Percentiles rank a stretch among this genome's conserved stretches.
phyloP scores from a whole-genome alignment of 2,797 vertebrate species.

The Clarias platycephalus region DNA sequence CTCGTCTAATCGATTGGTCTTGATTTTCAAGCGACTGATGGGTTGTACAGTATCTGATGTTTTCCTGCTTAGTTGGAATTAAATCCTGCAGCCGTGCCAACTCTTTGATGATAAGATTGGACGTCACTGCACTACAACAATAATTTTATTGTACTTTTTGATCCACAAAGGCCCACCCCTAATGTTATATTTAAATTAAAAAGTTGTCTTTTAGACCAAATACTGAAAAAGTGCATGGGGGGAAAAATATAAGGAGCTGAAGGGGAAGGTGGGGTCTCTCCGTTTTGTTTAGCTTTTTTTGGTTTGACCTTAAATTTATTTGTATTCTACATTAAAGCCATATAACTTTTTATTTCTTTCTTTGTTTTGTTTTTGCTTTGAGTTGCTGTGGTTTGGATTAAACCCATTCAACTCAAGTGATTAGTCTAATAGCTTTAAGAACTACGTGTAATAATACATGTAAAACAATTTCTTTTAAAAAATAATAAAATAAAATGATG shows the following conservation, averaged over 20 bases:
- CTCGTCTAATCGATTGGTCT: constrained; percentile 16
- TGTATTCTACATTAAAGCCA: not conserved
- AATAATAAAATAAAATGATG: not conserved
- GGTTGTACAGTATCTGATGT: not conserved
- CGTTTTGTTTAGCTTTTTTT: too few species aligned
- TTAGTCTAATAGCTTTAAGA: not conserved
- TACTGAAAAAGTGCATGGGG: not conserved
- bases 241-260: not conserved
- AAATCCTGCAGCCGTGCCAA: not conserved
- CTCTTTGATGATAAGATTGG: constrained; percentile 11
- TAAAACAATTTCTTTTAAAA: not conserved
- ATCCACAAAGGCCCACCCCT: not conserved
- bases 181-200: not conserved
- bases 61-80: constrained; percentile 3
- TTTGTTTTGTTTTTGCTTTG: not conserved
- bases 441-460: not conserved
- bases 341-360: not conserved
- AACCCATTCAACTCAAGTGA: not conserved
- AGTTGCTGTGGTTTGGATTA: not conserved
- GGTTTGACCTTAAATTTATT: not conserved
- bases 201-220: not conserved
- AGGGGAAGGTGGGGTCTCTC: too few species aligned
- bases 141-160: not conserved
- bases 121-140: not conserved
- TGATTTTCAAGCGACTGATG: not conserved